Conservation (phyloP, 1,140 invertebrate species). For the Drosophila nannoptera region DNA sequence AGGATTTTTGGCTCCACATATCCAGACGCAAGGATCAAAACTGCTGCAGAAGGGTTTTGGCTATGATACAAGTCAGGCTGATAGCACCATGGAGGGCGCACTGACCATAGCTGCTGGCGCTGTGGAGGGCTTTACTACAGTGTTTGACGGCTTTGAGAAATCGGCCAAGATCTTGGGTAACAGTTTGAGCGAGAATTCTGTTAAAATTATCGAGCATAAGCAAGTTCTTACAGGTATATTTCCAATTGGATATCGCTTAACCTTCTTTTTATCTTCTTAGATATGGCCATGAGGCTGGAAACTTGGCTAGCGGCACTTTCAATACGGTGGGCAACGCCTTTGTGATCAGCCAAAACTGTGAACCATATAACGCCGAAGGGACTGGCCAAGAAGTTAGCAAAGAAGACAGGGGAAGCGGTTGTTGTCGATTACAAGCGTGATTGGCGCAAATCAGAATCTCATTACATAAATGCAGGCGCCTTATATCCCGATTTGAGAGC, state of each 20-base stretch:
- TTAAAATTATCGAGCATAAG: slow-evolving; percentile 85
- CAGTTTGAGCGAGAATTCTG: slow-evolving; percentile 85
- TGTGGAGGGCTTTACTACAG: slow-evolving; percentile 84
- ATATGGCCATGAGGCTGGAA: slow-evolving; percentile 83
- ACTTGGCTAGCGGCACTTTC: slow-evolving; percentile 82
- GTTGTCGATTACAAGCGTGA: slow-evolving; percentile 79
- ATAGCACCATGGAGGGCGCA: slow-evolving; percentile 82
- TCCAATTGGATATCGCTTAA: too few species aligned
- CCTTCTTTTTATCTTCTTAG: slow-evolving; percentile 70
- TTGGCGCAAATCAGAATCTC: slow-evolving; percentile 59
- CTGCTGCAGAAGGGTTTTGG: slow-evolving; percentile 81
- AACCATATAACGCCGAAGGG: slow-evolving; percentile 83
- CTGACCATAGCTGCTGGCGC: slow-evolving; percentile 85
- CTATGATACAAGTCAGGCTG: slow-evolving; percentile 80
- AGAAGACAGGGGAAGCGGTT: slow-evolving; percentile 83
- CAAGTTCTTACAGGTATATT: slow-evolving; percentile 38
- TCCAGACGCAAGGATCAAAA: slow-evolving; percentile 83
- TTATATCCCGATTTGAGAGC: slow-evolving; percentile 71
- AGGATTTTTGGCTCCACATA: slow-evolving; percentile 83
- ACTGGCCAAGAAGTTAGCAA: slow-evolving; percentile 83
- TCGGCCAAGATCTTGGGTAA: slow-evolving; percentile 83
- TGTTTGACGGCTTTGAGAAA: slow-evolving; percentile 84
- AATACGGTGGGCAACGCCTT: slow-evolving; percentile 84
- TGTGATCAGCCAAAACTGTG: slow-evolving; percentile 82
- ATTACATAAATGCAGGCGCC: slow-evolving; percentile 70